Evolutionary conservation across 1,140 invertebrate genomes (phyloP), one percentile per base, ranked within the genome.

Genomic region (Pteromalus puparum): DNA sequence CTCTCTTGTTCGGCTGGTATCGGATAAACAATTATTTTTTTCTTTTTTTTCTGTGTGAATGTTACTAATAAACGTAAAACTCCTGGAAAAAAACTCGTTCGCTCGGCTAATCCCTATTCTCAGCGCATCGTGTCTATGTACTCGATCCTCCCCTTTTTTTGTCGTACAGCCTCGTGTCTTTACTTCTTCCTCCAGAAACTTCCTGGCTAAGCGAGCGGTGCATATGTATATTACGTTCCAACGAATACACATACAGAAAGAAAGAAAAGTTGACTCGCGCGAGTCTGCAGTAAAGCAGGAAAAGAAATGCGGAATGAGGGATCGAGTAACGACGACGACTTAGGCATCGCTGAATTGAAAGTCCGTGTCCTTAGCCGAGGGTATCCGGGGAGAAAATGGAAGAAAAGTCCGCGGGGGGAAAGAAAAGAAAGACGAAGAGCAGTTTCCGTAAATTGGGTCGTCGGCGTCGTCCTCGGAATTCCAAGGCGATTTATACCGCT

Each of bases 281-380:
- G 5, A 0, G 15, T 61, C 5, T 21, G 6, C 3, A 18, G 48
- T 61, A 61, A 61, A n/a, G 18, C 53, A n/a, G 53, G 4, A 61
- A n/a, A n/a, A 61, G 53, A 61, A 61, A n/a, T 61, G 18, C 18
- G 53, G 18, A 61, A 61, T 61, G 53, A 61, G 53, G 53, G 53
- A 61, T 61, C 53, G 21, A 61, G 21, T n/a, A 61, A n/a, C 21
- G 53, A 61, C 53, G 21, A 61, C 12, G 53, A 21, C 53, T 61
- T n/a, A 7, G 15, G 67, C 67, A 70, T 70, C 67, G 67, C 21
- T 46, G 24, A 81, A 81, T 81, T 81, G 42, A 81, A 81, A 72
- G 42, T 72, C n/a, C n/a, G 28, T 34, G 30, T 65, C 24, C 61
- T 61, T 18, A 5, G 48, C 46, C 24, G 9, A 48, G 42, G 46